A percentile compares a stretch with the other conserved stretches of the same genome.
phyloP scores from a whole-genome alignment of 2,888 invertebrate genomes.

The Eueremaeus valkanovi region DNA sequence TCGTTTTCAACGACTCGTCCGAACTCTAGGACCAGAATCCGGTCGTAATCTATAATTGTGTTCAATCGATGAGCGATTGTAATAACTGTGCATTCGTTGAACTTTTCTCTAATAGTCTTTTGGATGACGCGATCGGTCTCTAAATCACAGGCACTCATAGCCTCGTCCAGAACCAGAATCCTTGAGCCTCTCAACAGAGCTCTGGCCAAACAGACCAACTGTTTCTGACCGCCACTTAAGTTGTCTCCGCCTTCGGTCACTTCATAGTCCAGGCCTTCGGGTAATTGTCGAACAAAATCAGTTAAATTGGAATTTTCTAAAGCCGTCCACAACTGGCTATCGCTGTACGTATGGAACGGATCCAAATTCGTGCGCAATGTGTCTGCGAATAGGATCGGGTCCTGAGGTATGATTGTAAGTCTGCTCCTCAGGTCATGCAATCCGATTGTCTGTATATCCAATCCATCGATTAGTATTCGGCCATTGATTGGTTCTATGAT shows the following conservation, averaged over 20 bases:
- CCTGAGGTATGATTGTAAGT: conserved; percentile 57
- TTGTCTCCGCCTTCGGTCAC: conserved; percentile 55
- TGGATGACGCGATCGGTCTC: conserved; percentile 60
- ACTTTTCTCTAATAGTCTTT: conserved; percentile 78
- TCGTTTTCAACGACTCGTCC: neutral
- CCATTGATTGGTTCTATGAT: conserved; percentile 36
- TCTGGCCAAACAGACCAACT: conserved; percentile 56
- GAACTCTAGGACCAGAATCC: neutral
- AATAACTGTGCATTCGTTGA: conserved; percentile 62
- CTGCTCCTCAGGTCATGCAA: conserved; percentile 52
- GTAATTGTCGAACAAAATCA: conserved; percentile 51
- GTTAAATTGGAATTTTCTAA: conserved; percentile 56
- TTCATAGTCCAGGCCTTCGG: conserved; percentile 52
- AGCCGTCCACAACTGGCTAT: conserved; percentile 52
- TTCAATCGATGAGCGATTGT: neutral
- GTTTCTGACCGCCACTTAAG: conserved; percentile 55
- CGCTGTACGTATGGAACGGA: conserved; percentile 64
- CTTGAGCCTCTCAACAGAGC: conserved; percentile 54
- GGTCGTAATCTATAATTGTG: neutral
- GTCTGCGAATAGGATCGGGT: conserved; percentile 91
- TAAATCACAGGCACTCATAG: conserved; percentile 58
- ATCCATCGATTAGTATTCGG: conserved; percentile 1
- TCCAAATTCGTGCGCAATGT: conserved; percentile 85
- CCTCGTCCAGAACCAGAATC: conserved; percentile 58
- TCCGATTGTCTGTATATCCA: neutral